These are phyloP conservation scores for Thinocorus orbignyianus DNA, from an alignment of 2,113 vertebrate genomes.

Conservation along the genomic window DNA sequence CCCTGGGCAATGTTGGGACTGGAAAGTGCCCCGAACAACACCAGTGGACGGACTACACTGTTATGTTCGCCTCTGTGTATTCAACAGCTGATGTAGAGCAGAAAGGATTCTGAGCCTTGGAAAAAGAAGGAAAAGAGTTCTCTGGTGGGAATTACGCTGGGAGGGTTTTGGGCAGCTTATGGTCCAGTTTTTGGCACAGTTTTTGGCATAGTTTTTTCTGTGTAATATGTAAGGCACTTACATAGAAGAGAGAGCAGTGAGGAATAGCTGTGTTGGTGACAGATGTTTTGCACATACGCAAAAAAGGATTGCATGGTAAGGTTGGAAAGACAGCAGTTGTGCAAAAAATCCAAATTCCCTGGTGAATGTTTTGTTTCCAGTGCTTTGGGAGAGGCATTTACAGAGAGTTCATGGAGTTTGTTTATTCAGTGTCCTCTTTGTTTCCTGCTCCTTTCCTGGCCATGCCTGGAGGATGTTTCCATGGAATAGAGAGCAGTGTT, in stretches of 20 bases:
- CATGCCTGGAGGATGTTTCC: neutral
- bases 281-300: neutral
- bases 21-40: neutral
- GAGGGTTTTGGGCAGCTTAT: neutral
- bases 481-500: neutral
- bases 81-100: neutral
- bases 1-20: no score
- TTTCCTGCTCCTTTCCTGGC: slow-evolving; percentile 48
- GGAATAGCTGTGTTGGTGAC: neutral
- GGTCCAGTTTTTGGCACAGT: neutral
- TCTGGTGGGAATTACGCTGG: neutral
- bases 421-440: slow-evolving; percentile 43
- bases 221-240: neutral
- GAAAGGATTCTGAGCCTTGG: neutral
- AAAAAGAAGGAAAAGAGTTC: neutral
- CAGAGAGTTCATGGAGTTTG: neutral
- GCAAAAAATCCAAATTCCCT: neutral
- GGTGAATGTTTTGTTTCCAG: slow-evolving; percentile 16
- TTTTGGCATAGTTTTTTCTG: neutral
- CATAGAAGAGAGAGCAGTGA: neutral
- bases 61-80: neutral
- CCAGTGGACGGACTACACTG: neutral
- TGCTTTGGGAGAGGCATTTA: neutral
- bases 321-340: neutral
- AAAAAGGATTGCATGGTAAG: neutral